phyloP scores from a whole-genome alignment of 1,140 invertebrate species.

The Asobara japonica region DNA sequence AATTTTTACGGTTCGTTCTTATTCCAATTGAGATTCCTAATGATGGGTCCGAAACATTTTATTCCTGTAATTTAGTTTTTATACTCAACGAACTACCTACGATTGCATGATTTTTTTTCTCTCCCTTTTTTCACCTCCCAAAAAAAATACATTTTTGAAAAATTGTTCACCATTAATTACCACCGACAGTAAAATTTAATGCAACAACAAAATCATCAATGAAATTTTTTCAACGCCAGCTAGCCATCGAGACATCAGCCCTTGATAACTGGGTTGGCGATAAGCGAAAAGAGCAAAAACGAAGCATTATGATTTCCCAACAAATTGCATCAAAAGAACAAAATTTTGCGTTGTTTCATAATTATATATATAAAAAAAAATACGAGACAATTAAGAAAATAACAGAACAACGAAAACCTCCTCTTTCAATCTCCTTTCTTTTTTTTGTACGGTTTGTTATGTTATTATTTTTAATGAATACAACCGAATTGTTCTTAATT shows the following conservation, averaged over 20 bases:
- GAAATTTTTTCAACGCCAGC: constrained; percentile 32
- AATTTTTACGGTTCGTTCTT: not conserved
- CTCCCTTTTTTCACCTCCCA: not conserved
- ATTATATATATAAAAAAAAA: not conserved
- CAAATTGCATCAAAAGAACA: not conserved
- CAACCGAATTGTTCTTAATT: constrained; percentile 68
- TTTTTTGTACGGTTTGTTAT: constrained; percentile 67
- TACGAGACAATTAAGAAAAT: constrained; percentile 33
- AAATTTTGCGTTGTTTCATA: not conserved
- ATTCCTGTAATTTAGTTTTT: constrained; percentile 9
- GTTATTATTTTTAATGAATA: constrained; percentile 66
- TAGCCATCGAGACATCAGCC: constrained; percentile 29
- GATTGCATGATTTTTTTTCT: not conserved
- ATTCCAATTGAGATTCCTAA: constrained; percentile 5
- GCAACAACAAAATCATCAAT: not conserved
- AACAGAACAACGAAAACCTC: constrained; percentile 41
- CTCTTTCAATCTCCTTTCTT: constrained; percentile 49
- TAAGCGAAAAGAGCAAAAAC: constrained; percentile 7
- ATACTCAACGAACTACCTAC: not conserved
- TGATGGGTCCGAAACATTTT: not conserved
- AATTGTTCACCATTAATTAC: not conserved
- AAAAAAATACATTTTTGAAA: not conserved
- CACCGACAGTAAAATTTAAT: not conserved
- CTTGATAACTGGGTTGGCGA: not conserved
- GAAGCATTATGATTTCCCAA: not conserved